Conservation (phyloP, 1,140 invertebrate genomes). For the Aphaenogaster ashmeadi region DNA sequence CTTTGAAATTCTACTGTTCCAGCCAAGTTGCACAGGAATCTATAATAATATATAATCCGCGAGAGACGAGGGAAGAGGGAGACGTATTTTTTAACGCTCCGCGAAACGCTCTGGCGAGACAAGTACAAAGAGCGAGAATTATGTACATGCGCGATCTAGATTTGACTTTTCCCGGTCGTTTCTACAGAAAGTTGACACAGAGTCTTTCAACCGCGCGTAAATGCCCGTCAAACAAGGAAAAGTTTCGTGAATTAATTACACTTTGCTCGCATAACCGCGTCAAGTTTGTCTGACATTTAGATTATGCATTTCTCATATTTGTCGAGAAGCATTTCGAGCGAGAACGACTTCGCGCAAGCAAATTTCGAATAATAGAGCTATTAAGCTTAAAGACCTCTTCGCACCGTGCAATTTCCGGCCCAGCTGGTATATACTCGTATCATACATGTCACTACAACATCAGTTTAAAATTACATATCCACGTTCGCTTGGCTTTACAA, state of each 20-base stretch:
- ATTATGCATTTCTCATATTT: conserved; percentile 56
- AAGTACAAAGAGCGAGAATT: conserved; percentile 39
- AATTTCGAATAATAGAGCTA: conserved; percentile 50
- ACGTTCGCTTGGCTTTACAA: background rate
- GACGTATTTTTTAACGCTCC: conserved; percentile 39
- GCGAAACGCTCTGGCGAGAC: background rate
- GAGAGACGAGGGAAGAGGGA: background rate
- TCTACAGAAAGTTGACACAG: conserved; percentile 34
- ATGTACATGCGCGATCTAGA: conserved; percentile 35
- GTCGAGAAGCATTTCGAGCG: conserved; percentile 19
- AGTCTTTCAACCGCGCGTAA: conserved; percentile 52
- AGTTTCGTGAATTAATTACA: conserved; percentile 60
- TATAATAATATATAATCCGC: conserved; percentile 51
- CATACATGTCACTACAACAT: background rate
- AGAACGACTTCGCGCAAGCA: conserved; percentile 40
- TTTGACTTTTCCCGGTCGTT: conserved; percentile 48
- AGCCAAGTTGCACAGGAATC: conserved; percentile 32
- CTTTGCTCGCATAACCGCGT: conserved; percentile 46
- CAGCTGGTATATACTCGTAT: background rate
- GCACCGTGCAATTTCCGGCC: background rate
- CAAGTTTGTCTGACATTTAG: conserved; percentile 49
- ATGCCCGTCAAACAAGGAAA: conserved; percentile 55
- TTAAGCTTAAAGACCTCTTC: conserved; percentile 38
- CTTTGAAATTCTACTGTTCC: conserved; percentile 52
- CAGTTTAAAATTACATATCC: conserved; percentile 1